A percentile compares a stretch with the other conserved stretches of the same genome.
phyloP scores from a whole-genome alignment of 2,888 invertebrate genomes.

The Prionchulus punctatus region DNA sequence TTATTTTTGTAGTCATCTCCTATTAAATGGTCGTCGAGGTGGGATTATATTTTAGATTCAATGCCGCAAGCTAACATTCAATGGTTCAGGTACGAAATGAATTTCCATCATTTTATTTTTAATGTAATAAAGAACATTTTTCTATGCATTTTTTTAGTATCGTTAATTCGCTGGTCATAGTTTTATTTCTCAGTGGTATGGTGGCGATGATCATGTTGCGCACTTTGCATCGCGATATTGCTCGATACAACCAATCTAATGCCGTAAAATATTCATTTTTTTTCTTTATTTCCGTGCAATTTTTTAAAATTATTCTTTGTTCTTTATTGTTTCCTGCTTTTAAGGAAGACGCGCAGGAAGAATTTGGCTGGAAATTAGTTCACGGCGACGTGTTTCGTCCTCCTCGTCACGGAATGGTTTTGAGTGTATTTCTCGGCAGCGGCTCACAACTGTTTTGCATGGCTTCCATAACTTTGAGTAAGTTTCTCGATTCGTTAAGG shows the following conservation, averaged over 20 bases:
- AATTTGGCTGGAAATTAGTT: constrained; percentile 52
- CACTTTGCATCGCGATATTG: constrained; percentile 93
- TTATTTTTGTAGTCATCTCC: constrained; percentile 25
- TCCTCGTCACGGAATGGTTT: constrained; percentile 75
- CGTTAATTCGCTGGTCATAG: constrained; percentile 84
- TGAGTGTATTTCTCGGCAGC: constrained; percentile 86
- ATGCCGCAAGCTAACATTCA: constrained; percentile 97
- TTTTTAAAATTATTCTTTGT: background rate
- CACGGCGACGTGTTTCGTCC: constrained; percentile 50
- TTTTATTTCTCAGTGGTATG: constrained; percentile 83
- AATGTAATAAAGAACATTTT: too few relatives aligned
- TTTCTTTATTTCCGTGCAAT: background rate
- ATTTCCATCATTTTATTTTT: too few relatives aligned
- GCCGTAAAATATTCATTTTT: constrained; percentile 36
- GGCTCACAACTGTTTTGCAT: constrained; percentile 91
- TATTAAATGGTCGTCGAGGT: constrained; percentile 90
- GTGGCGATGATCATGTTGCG: constrained; percentile 95
- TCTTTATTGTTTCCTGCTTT: background rate
- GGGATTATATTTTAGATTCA: constrained; percentile 97
- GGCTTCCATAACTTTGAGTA: constrained; percentile 73
- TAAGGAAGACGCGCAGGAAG: constrained; percentile 63
- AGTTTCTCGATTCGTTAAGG: constrained; percentile 16
- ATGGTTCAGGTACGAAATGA: constrained; percentile 65
- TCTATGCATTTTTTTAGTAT: constrained; percentile 54
- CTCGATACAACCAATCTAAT: constrained; percentile 74